A percentile compares a stretch with the other conserved stretches of the same genome.
Conservation (phyloP, 2,113 vertebrate species). For the Heterocephalus glaber region DNA sequence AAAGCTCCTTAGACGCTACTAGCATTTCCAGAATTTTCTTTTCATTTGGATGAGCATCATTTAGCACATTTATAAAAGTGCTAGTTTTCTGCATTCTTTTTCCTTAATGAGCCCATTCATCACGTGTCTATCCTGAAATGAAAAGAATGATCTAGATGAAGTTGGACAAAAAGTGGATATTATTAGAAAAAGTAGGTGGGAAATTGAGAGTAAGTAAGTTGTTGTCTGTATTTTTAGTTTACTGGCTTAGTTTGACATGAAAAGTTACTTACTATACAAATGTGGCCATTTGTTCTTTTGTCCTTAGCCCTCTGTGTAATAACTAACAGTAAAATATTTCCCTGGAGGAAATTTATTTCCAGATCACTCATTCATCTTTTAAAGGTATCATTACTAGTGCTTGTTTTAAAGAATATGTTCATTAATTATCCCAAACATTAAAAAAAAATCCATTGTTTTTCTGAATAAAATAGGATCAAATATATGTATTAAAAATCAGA, state of each 20-base stretch:
- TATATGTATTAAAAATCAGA: neutral
- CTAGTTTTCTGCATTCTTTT: neutral
- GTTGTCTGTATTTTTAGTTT: neutral
- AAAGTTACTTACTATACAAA: neutral
- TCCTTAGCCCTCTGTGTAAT: neutral
- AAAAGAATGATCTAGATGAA: slow-evolving; percentile 1
- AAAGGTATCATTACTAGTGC: slow-evolving; percentile 6
- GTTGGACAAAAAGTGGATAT: neutral
- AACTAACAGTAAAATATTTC: neutral
- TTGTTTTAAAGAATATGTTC: neutral
- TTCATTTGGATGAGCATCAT: neutral
- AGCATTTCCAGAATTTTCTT: neutral
- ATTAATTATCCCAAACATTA: neutral
- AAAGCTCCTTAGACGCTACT: neutral
- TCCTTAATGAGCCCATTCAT: neutral
- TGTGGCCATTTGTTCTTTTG: neutral
- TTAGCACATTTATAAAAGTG: neutral
- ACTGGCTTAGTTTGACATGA: neutral
- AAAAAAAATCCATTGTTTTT: neutral
- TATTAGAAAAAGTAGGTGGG: neutral
- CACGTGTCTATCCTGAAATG: neutral
- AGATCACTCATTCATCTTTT: neutral
- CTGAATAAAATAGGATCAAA: neutral
- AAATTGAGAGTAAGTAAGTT: neutral
- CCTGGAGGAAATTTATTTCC: neutral